Conservation (phyloP, 2,113 vertebrate genomes). For the Tragulus kanchil region DNA sequence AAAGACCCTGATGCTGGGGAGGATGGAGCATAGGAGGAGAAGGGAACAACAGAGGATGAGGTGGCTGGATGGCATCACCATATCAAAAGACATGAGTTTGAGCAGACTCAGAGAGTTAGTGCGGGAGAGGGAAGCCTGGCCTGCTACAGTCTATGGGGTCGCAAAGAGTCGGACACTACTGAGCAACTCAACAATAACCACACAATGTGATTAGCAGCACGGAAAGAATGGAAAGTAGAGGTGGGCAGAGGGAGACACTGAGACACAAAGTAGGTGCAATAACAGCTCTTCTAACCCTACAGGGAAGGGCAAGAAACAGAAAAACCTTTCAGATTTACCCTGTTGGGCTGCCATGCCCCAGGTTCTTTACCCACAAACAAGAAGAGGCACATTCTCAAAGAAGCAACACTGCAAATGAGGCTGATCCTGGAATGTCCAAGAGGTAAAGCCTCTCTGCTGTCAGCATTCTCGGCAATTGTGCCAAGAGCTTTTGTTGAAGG, state of each 20-base stretch:
- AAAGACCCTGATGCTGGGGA: no score
- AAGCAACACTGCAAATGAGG: background rate
- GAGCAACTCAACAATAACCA: background rate
- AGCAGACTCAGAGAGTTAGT: no score
- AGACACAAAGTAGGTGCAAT: fast-evolving
- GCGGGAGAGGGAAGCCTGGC: background rate
- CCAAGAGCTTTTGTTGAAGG: background rate
- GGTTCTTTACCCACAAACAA: background rate
- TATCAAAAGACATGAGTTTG: no score
- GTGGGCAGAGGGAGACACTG: background rate
- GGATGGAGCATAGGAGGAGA: no score
- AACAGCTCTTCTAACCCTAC: background rate
- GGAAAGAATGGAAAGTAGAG: background rate
- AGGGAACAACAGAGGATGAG: no score
- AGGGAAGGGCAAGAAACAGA: background rate
- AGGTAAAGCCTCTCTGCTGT: background rate
- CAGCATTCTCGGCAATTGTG: background rate
- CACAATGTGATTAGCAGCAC: fast-evolving
- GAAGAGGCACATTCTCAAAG: background rate
- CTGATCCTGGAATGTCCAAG: background rate
- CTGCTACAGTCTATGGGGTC: background rate
- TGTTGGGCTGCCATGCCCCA: fast-evolving
- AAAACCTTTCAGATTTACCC: background rate
- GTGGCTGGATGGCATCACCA: no score
- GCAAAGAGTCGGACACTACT: background rate